Conservation (phyloP, 2,113 vertebrate genomes). For the Semicossyphus pulcher region DNA sequence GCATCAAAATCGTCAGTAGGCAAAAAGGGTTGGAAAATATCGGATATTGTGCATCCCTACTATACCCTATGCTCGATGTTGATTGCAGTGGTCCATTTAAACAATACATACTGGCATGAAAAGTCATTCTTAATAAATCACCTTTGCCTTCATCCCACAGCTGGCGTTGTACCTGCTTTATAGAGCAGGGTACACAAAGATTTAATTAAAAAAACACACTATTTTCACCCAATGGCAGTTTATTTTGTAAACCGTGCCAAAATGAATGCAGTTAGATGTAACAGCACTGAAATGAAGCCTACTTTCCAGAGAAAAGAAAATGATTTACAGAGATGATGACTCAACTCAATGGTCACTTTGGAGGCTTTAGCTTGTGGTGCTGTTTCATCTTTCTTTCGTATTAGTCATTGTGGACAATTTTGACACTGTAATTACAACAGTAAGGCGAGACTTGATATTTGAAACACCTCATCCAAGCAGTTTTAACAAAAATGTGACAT, state of each 20-base stretch:
- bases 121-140: too few species aligned
- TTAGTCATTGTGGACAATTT: background rate
- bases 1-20: too few species aligned
- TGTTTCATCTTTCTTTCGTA: background rate
- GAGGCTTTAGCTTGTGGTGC: too few species aligned
- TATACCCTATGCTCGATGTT: too few species aligned
- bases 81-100: too few species aligned
- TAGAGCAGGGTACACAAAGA: too few species aligned
- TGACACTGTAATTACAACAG: background rate
- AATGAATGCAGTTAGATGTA: background rate
- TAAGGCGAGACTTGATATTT: background rate
- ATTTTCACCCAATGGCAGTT: background rate
- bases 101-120: too few species aligned
- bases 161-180: too few species aligned
- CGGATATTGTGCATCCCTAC: too few species aligned
- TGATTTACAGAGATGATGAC: background rate
- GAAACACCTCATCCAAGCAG: background rate
- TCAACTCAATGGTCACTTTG: too few species aligned
- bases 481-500: background rate
- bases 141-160: too few species aligned
- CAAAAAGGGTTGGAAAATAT: too few species aligned
- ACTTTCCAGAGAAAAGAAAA: background rate
- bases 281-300: background rate
- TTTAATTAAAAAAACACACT: background rate
- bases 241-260: background rate